Evolutionary conservation across 30 jellyfish, hydroid and myxozoan species (phyloP), one percentile per base, ranked within the genome.

Genomic region (Aurelia sp.): DNA sequence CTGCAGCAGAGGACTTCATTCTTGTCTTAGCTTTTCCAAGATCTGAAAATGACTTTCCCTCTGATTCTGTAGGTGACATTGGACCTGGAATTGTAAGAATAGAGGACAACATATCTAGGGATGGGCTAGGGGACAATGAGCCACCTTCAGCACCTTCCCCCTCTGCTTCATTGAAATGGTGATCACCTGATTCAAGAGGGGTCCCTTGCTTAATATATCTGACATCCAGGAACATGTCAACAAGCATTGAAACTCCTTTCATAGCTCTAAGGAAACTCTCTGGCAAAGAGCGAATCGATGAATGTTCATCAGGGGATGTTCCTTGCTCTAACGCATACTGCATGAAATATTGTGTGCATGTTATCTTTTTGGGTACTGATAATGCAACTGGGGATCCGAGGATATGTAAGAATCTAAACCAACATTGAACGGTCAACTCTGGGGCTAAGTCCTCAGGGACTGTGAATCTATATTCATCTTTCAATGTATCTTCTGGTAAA

Each of bases 181-280:
- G 38, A 31, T 71, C 90, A 63, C 66, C 72, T 6, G 96, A 59
- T 41, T 86, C 90, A 47, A 70, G 13, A 18, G 66, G 53, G 11
- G 50, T 63, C 11, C 96, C 96, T 33, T 75, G 90, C 21, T 86
- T 77, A 48, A 75, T 68, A 72, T 86, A 86, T 41, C 90, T 66
- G 33, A 86, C 86, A 67, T 76, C 97, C 27, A 95, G 89, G 64
- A 95, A 85, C 97, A 87, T 89, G 53, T 87, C 86, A 21, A 90
- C 93, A 50, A 95, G 96, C 48, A 82, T 70, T n/a, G 99, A 90
- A 12, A 95, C 93, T 35, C 99, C 99, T 31, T 81, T 85, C 99
- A 95, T 95, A 13, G 97, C 97, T 51, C 64, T 95, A 18, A 70
- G 59, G 71, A 95, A 95, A 74, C 99, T 95, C 24, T 66, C 83